Evolutionary conservation across 2,888 invertebrate species (phyloP).

Genomic region (Cosmia trapezina): DNA sequence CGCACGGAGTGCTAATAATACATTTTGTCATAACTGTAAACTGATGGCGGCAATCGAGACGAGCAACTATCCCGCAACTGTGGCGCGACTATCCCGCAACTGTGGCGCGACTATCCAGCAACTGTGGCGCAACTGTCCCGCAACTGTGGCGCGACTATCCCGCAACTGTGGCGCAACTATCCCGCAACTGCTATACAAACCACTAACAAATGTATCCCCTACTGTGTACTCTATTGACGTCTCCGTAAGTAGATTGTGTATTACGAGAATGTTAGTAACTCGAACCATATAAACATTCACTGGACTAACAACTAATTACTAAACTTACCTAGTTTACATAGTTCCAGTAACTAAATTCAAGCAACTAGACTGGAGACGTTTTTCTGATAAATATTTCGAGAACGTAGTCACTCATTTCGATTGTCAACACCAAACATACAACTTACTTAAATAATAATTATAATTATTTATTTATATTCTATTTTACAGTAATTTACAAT

Average conservation of each 20-base stretch:
- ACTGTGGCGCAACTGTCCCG: conserved; percentile 5
- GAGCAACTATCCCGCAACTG: conserved; percentile 1
- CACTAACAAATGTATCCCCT: neutral
- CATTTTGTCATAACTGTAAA: conserved; percentile 55
- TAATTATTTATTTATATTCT: conserved; percentile 46
- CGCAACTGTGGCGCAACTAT: neutral
- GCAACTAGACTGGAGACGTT: neutral
- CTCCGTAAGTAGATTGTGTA: conserved; percentile 1
- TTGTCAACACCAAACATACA: conserved; percentile 29
- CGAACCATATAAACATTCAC: conserved; percentile 22
- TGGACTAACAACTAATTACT: conserved; percentile 28
- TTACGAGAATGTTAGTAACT: neutral
- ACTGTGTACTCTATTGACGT: too few species aligned
- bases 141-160: neutral
- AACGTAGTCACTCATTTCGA: conserved; percentile 12
- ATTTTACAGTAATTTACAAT: conserved; percentile 66
- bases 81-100: neutral
- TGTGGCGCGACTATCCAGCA: neutral
- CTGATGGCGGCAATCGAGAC: conserved; percentile 17
- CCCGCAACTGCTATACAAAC: neutral
- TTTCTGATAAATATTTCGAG: neutral
- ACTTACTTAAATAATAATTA: conserved; percentile 51
- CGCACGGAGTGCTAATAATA: conserved; percentile 66
- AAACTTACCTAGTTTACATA: conserved; percentile 22
- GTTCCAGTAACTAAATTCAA: conserved; percentile 10